A percentile compares a stretch with the other conserved stretches of the same genome.
These are phyloP conservation scores for Pecten maximus DNA, from an alignment of 2,888 invertebrate species.

Conservation along the genomic window DNA sequence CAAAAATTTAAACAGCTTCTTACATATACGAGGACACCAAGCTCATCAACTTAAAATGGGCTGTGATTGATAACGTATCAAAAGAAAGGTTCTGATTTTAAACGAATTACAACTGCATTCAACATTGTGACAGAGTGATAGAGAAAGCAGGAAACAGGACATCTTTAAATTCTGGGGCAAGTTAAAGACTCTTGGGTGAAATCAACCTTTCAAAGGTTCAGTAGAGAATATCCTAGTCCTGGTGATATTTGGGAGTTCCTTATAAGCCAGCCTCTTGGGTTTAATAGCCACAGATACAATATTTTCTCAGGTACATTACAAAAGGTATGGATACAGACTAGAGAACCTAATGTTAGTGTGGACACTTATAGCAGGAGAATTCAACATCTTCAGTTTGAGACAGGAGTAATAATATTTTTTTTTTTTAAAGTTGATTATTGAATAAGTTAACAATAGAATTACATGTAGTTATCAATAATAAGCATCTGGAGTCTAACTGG, in stretches of 20 bases:
- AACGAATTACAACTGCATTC: background rate
- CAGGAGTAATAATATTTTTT: too few relatives aligned
- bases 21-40: background rate
- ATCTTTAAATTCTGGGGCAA: background rate
- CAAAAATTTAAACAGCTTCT: background rate
- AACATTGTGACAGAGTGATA: background rate
- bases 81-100: background rate
- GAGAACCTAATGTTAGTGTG: too few relatives aligned
- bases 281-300: too few relatives aligned
- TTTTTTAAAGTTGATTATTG: too few relatives aligned
- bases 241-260: background rate
- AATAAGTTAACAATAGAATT: too few relatives aligned
- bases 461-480: too few relatives aligned
- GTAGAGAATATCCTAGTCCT: background rate
- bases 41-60: background rate
- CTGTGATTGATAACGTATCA: background rate
- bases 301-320: background rate
- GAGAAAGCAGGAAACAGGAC: background rate
- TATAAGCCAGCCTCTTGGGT: background rate
- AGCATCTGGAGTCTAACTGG: too few relatives aligned
- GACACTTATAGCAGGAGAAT: too few relatives aligned
- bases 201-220: background rate
- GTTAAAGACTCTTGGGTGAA: background rate
- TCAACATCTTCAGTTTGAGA: too few relatives aligned
- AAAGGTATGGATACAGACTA: background rate